These are phyloP conservation scores for Agonopterix arenella DNA, from an alignment of 2,888 invertebrate genomes.

Conservation along the genomic window DNA sequence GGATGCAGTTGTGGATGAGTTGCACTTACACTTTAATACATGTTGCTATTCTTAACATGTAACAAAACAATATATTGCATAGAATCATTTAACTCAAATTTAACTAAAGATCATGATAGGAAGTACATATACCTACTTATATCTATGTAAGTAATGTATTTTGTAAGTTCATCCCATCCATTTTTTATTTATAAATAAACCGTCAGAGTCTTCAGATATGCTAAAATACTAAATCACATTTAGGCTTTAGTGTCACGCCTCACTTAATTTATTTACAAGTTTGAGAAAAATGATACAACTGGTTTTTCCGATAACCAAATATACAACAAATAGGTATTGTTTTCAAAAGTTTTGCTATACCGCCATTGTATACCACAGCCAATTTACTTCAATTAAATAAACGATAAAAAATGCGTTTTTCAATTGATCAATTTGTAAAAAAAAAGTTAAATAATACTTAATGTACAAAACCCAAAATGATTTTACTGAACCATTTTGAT, in stretches of 20 bases:
- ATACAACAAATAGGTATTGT: too few species aligned
- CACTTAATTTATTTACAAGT: constrained; percentile 20
- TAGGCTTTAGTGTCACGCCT: constrained; percentile 23
- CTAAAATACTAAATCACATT: constrained; percentile 48
- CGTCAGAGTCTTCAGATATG: constrained; percentile 36
- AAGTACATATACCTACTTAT: too few species aligned
- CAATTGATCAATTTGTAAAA: too few species aligned
- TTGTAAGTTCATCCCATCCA: constrained; percentile 45
- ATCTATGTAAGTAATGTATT: background rate
- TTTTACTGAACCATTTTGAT: too few species aligned
- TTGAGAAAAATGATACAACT: constrained; percentile 16
- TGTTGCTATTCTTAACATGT: background rate
- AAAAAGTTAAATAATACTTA: too few species aligned
- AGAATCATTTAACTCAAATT: background rate
- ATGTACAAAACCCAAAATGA: too few species aligned
- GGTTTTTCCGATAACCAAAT: background rate
- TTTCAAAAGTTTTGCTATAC: constrained; percentile 5
- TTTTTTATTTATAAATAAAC: constrained; percentile 17
- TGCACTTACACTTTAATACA: constrained; percentile 28
- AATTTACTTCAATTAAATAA: constrained; percentile 3
- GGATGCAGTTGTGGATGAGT: constrained; percentile 44
- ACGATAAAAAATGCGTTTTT: too few species aligned
- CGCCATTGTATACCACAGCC: constrained; percentile 7
- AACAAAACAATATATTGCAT: background rate
- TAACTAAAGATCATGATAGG: background rate